Evolutionary conservation across 2,797 vertebrate species (phyloP), one percentile per base, ranked within the genome.

Genomic region (Tragelaphus oryx): DNA sequence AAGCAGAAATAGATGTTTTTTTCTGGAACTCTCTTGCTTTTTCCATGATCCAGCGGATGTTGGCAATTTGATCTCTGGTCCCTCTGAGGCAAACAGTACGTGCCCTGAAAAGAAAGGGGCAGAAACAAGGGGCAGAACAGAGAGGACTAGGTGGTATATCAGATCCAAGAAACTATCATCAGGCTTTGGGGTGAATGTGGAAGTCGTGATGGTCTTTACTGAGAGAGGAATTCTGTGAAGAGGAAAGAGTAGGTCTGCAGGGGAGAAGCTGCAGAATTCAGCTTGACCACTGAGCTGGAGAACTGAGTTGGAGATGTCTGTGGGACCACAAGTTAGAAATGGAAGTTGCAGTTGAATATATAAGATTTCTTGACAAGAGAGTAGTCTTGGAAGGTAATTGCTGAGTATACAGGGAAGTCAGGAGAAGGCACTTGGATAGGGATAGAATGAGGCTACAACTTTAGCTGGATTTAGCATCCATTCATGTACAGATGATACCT

Each of bases 401-500:
- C 17, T 50, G 57, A 46, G 60, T 55, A 48, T 48, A 24, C 2
- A 28, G 55, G 12, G 44, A 33, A 52, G 52, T 48, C 30, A 33
- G 52, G 41, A 88, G 79, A 92, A 57, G 41, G 20, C 30, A 9
- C 24, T 11, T 0, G 48, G 50, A 17, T 26, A 37, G 33, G 46
- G 7, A 12, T 30, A 57, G 81, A 48, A 16, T n/a, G 87, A 50
- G 20, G 26, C 54, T 91, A 26, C 12, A 1, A 78, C 50, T 44
- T 17, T 59, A 79, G 8, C 68, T 54, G 44, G 80, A 50, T 65
- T 88, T 48, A 74, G 71, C 55, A 3, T 20, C 71, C 9, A 4
- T 26, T 55, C 41, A 2, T 44, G 68, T 59, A 16, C 95, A 93
- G 83, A 95, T 82, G 95, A 75, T 59, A 83, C 91, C 94, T 75